Percentiles rank a stretch among this genome's conserved stretches.
phyloP scores from a whole-genome alignment of 1,140 invertebrate species.

The Charaxes varanes region DNA sequence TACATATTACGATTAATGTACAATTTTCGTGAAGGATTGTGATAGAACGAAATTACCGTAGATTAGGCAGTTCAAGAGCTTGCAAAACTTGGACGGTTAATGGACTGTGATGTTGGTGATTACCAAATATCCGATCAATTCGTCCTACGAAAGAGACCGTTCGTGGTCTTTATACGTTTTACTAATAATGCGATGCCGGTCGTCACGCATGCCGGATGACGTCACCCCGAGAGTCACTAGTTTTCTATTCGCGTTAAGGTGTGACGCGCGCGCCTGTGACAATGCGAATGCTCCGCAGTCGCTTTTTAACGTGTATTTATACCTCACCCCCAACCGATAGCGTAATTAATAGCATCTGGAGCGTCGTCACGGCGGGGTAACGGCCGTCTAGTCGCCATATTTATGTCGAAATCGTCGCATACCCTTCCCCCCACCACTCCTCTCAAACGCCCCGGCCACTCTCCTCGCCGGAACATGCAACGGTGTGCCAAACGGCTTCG shows the following conservation, averaged over 20 bases:
- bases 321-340: slow-evolving; percentile 25
- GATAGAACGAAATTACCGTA: too few species aligned
- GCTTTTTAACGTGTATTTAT: slow-evolving; percentile 36
- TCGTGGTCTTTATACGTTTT: slow-evolving; percentile 25
- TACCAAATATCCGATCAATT: slow-evolving; percentile 1
- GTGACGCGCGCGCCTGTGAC: slow-evolving; percentile 60
- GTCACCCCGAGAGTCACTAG: slow-evolving; percentile 53
- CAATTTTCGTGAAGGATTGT: too few species aligned
- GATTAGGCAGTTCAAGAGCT: too few species aligned
- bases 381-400: slow-evolving; percentile 45
- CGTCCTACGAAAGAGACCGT: background rate
- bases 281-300: slow-evolving; percentile 24
- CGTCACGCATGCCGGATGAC: slow-evolving; percentile 43
- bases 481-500: slow-evolving; percentile 40
- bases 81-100: too few species aligned
- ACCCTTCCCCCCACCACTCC: slow-evolving; percentile 9
- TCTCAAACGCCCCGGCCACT: too few species aligned
- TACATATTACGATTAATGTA: too few species aligned
- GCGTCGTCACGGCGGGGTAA: slow-evolving; percentile 34
- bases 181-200: slow-evolving; percentile 40
- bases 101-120: too few species aligned
- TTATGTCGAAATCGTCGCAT: slow-evolving; percentile 33
- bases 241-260: slow-evolving; percentile 56
- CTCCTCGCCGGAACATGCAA: slow-evolving; percentile 7
- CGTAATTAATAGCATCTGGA: slow-evolving; percentile 51